These are phyloP conservation scores for Odocoileus hemionus DNA, from an alignment of 2,113 vertebrate species.

Conservation along the genomic window DNA sequence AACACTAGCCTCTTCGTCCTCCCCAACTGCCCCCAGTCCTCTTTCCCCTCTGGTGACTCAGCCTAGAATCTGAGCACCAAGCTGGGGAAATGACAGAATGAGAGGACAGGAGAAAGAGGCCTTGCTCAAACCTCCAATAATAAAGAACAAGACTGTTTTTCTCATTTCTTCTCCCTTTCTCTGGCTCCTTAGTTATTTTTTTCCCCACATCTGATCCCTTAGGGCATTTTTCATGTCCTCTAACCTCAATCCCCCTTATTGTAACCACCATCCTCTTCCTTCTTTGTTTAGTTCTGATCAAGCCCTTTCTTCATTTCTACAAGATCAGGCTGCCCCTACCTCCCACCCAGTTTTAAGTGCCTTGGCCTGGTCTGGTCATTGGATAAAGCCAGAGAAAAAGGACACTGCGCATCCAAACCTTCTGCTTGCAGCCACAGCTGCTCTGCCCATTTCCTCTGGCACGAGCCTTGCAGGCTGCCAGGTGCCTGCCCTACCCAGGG, in stretches of 20 bases:
- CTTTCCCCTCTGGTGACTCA: constrained; percentile 59
- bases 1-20: not conserved
- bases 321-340: not conserved
- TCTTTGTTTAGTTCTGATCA: not conserved
- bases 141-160: not conserved
- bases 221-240: not conserved
- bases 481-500: not conserved
- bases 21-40: constrained; percentile 23
- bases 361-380: not conserved
- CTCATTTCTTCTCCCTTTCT: not conserved
- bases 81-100: not conserved
- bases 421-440: not conserved
- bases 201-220: not conserved
- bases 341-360: not conserved
- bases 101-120: not conserved
- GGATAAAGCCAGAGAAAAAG: not conserved
- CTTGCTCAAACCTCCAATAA: not conserved
- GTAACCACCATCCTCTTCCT: not conserved
- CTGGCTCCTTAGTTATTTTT: not conserved
- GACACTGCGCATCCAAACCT: not conserved
- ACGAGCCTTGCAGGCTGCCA: not conserved
- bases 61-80: constrained; percentile 30
- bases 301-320: not conserved
- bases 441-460: not conserved
- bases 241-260: not conserved